Evolutionary conservation across 2,113 vertebrate genomes (phyloP), one percentile per base, ranked within the genome.

Genomic region (Myiagra hebetior): DNA sequence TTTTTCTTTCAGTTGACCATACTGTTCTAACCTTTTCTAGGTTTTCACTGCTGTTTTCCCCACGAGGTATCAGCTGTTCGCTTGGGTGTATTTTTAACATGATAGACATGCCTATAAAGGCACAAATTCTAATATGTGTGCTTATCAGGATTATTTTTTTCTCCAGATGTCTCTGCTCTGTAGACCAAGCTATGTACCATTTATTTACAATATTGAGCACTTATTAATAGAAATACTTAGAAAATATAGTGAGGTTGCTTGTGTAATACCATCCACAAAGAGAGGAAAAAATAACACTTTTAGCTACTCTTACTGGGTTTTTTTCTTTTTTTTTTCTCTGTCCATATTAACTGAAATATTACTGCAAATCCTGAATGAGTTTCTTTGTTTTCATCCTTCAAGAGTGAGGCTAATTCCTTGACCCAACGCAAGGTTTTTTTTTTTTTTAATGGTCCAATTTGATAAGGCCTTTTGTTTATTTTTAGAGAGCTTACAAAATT

Each of bases 261-360:
- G 27, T 53, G 62, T 63, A 31, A 73, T 46, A 76, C 37, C 31
- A 91, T 31, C 19, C 9, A 56, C 27, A 42, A 55, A 70, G 20
- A 41, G 11, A 64, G 27, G 27, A 8, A 28, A 69, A 91, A 63
- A 13, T 13, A 64, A n/a, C 17, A 39, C 10, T 87, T 87, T 60
- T 9, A 76, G 18, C 10, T 70, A 18, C 7, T 44, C 6, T 39
- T 72, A 7, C 37, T 46, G 1, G 1, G 0, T 1, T 11, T n/a
- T 26, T 56, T 9, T 4, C 4, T 23, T 16, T 8, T 17, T 16
- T 8, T 17, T 16, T 8, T 15, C 20, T 83, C 49, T 37, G 59
- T 30, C 44, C n/a, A n/a, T 89, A 8, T 55, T 78, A 84, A 46
- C 37, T 89, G 33, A 84, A 87, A 72, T 50, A 70, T n/a, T 68